A percentile compares a stretch with the other conserved stretches of the same genome.
Evolutionary conservation across 64 coral and sea anemone species (phyloP).

Genomic region (Pocillopora verrucosa): DNA sequence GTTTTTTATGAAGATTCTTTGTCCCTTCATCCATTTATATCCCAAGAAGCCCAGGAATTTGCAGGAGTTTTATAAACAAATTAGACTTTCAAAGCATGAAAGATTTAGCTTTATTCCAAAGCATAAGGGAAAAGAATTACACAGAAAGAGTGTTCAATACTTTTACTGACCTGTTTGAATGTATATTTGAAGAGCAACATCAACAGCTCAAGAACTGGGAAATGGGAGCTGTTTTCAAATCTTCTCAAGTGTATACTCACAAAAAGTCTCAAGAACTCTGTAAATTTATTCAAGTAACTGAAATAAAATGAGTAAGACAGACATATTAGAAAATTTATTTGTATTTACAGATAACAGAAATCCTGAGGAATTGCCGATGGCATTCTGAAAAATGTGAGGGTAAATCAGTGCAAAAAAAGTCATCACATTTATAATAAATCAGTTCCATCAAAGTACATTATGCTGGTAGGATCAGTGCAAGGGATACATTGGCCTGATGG

Average conservation of each 20-base stretch:
- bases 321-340: too few relatives aligned
- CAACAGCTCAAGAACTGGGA: constrained; percentile 89
- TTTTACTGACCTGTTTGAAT: constrained; percentile 82
- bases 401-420: too few relatives aligned
- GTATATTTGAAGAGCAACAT: constrained; percentile 93
- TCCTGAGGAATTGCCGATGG: too few relatives aligned
- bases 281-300: constrained; percentile 94
- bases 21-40: not conserved
- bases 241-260: constrained; percentile 90
- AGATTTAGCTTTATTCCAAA: not conserved
- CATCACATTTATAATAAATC: not conserved
- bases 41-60: too few relatives aligned
- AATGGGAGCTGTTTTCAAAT: constrained; percentile 94
- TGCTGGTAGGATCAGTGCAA: too few relatives aligned
- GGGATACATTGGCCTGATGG: too few relatives aligned
- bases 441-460: too few relatives aligned
- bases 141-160: not conserved
- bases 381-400: too few relatives aligned
- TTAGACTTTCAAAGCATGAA: not conserved
- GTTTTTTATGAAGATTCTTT: not conserved
- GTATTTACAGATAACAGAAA: too few relatives aligned
- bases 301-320: constrained; percentile 1
- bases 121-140: not conserved
- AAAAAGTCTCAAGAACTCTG: constrained; percentile 91
- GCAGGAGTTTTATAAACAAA: not conserved